Base-by-base conservation (phyloP, 2,113 vertebrate genomes). In the Plotosus lineatus region DNA sequence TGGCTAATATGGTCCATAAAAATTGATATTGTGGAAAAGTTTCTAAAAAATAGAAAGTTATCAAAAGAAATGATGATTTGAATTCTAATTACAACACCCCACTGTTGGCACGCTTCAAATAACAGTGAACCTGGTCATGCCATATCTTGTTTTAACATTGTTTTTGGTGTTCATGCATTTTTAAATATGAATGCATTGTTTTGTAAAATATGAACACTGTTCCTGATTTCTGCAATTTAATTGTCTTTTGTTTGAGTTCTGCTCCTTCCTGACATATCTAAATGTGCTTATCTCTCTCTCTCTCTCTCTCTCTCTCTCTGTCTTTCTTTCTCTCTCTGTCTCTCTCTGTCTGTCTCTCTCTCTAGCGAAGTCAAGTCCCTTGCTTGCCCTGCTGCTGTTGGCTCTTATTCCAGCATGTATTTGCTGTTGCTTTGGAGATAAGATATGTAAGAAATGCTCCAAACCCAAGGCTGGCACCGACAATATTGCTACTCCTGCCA, bases 371-470 rank as follows among this genome's bases (percentile, higher is more conserved):
- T 73, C 51, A 19, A 85, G 72, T 79, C 89, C 91, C 15, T 84
- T 91, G 10, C 0, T 92, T 79, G 90, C 86, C 46, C 84, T 92
- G 56, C 81, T 92, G 17, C 9, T 90, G 3, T 86, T 92, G 77
- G 84, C 92, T 26, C 90, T 89, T 1, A 87, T 92, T 63, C 90
- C 90, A 0, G 86, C 80, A 11, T 87, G 89, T 2, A 77, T 92
- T 28, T 92, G 89, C 77, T 91, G 87, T 83, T 92, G 92, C 78
- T 92, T 88, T 75, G 80, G 90, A 8, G 90, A 90, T 61, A 91
- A 80, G 80, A 90, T 92, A 42, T 91, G 87, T 82, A 91, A 88
- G 69, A 77, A 86, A n/a, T 89, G 75, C 28, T 28, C 0, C 1
- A 17, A 90, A 72, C 21, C 74, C 75, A 53, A n/a, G n/a, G n/a